phyloP scores from a whole-genome alignment of 2,113 vertebrate species.

The Formicarius rufipectus region DNA sequence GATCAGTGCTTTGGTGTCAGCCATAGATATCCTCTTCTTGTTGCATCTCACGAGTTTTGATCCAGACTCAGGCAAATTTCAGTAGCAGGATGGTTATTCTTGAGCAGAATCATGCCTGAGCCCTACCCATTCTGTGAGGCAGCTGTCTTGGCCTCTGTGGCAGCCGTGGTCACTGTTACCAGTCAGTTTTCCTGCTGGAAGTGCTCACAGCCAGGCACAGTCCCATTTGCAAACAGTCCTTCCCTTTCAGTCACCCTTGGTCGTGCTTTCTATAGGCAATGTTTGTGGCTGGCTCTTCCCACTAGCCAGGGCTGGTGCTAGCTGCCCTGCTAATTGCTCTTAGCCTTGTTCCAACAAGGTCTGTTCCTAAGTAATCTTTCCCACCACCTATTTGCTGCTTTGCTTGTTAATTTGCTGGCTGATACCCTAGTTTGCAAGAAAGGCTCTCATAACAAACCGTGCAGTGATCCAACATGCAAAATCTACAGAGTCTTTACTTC shows the following conservation, averaged over 20 bases:
- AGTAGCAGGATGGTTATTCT: background rate
- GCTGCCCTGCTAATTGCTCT: background rate
- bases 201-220: background rate
- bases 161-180: background rate
- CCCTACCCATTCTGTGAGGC: background rate
- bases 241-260: background rate
- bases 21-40: background rate
- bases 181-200: background rate
- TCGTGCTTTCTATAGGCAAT: background rate
- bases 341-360: background rate
- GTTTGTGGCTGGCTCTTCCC: background rate
- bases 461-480: background rate
- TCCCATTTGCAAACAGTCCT: background rate
- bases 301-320: background rate
- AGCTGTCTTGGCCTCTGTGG: background rate
- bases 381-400: background rate
- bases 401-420: background rate
- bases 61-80: background rate
- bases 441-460: background rate
- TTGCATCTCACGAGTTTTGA: background rate
- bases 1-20: background rate
- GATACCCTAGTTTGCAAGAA: background rate
- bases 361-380: background rate
- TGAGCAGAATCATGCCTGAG: background rate
- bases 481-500: background rate